phyloP scores from a whole-genome alignment of 1,140 invertebrate species.

The Oryzaephilus surinamensis region DNA sequence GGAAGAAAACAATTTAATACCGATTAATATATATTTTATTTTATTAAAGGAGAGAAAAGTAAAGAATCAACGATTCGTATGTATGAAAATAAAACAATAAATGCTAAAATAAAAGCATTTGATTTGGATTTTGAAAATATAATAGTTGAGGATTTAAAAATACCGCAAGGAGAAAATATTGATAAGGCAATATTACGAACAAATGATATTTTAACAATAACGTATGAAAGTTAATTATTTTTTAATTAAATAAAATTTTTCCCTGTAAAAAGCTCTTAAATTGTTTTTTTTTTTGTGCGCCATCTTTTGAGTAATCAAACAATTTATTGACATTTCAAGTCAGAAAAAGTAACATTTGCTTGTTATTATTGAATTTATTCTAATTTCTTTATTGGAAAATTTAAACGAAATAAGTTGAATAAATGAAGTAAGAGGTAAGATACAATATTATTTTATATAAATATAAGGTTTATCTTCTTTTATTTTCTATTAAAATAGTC shows the following conservation, averaged over 20 bases:
- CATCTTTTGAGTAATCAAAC: no score
- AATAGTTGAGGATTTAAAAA: constrained; percentile 25
- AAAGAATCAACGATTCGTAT: constrained; percentile 15
- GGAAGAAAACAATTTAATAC: constrained; percentile 7
- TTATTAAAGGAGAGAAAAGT: constrained; percentile 14
- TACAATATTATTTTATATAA: no score
- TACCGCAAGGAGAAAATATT: constrained; percentile 12
- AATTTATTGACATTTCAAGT: no score
- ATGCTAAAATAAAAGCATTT: constrained; percentile 21
- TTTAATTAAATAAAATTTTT: background rate
- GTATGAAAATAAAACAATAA: constrained; percentile 23
- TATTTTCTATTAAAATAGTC: no score
- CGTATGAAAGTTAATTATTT: constrained; percentile 12
- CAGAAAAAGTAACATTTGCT: no score
- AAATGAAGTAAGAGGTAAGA: no score
- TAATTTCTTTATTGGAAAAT: no score
- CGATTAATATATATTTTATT: constrained; percentile 7
- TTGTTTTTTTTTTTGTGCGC: background rate
- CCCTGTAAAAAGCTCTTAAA: background rate
- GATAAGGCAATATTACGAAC: constrained; percentile 22
- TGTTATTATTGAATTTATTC: no score
- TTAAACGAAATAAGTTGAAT: no score
- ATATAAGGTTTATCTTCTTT: no score
- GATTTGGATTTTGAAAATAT: constrained; percentile 26
- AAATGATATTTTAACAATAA: constrained; percentile 25